Evolutionary conservation across 2,113 vertebrate species (phyloP).

Genomic region (Lynx canadensis): DNA sequence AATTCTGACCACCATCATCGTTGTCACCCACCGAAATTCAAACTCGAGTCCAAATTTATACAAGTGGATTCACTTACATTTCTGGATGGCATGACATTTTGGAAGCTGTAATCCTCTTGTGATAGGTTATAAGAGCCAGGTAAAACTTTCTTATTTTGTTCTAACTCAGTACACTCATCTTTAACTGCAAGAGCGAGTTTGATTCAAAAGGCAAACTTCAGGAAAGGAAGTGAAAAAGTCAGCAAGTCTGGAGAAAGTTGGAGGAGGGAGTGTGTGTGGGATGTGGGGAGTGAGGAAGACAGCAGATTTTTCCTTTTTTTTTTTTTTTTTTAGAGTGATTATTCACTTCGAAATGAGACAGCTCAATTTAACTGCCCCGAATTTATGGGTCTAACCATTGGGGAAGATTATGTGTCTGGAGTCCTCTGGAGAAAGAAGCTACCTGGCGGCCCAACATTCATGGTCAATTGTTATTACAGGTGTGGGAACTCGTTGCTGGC

Average conservation of each 20-base stretch:
- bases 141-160: conserved; percentile 53
- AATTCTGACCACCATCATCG: conserved; percentile 70
- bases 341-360: conserved; percentile 78
- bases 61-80: conserved; percentile 76
- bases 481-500: conserved; percentile 48
- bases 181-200: not conserved
- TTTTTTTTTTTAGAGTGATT: conserved; percentile 28
- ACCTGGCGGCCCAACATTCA: conserved; percentile 53
- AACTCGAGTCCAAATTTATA: conserved; percentile 70
- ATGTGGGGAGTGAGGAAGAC: conserved; percentile 50
- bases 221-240: conserved; percentile 67
- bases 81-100: conserved; percentile 57
- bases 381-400: conserved; percentile 73
- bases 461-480: conserved; percentile 75
- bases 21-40: conserved; percentile 67
- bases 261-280: conserved; percentile 35
- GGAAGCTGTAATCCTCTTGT: conserved; percentile 54
- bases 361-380: conserved; percentile 46
- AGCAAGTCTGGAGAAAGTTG: conserved; percentile 58
- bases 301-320: conserved; percentile 45
- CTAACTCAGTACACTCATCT: conserved; percentile 9
- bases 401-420: conserved; percentile 59
- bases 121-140: conserved; percentile 51
- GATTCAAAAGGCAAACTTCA: conserved; percentile 67
- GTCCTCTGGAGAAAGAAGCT: conserved; percentile 56